Conservation (phyloP, 1,140 invertebrate genomes). For the Euglossa dilemma region DNA sequence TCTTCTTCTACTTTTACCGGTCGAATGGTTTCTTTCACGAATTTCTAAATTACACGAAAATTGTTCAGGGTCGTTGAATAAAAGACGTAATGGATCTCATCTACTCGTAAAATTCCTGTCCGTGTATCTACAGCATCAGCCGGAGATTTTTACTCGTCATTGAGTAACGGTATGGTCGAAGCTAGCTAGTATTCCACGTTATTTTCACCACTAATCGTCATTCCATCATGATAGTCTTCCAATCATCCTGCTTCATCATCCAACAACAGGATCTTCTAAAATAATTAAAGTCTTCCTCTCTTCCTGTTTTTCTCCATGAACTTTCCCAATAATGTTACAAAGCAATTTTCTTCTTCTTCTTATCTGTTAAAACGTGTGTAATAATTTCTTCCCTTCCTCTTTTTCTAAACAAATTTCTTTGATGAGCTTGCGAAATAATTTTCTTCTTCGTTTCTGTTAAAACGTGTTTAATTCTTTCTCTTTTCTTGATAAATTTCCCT, state of each 20-base stretch:
- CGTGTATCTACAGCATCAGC: constrained; percentile 20
- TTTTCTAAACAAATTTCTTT: too few species aligned
- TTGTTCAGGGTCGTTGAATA: not conserved
- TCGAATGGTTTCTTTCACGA: not conserved
- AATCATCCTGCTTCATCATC: not conserved
- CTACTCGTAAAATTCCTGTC: not conserved
- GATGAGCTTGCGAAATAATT: too few species aligned
- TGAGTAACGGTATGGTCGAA: constrained; percentile 44
- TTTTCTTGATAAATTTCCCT: too few species aligned
- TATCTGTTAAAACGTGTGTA: too few species aligned
- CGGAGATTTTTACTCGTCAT: constrained; percentile 55
- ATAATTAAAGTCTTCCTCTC: too few species aligned
- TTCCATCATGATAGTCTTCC: too few species aligned
- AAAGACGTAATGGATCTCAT: constrained; percentile 3
- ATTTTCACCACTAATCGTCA: constrained; percentile 18
- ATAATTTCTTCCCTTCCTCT: too few species aligned
- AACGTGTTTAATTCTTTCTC: too few species aligned
- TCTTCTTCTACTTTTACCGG: not conserved
- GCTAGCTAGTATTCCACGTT: constrained; percentile 13
- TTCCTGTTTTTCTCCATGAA: too few species aligned
- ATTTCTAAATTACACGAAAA: not conserved
- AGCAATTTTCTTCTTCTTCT: too few species aligned
- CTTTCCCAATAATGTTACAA: too few species aligned
- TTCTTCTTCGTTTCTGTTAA: too few species aligned
- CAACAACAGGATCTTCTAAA: not conserved